Conservation (phyloP, 2,113 vertebrate genomes). For the Orcinus orca region DNA sequence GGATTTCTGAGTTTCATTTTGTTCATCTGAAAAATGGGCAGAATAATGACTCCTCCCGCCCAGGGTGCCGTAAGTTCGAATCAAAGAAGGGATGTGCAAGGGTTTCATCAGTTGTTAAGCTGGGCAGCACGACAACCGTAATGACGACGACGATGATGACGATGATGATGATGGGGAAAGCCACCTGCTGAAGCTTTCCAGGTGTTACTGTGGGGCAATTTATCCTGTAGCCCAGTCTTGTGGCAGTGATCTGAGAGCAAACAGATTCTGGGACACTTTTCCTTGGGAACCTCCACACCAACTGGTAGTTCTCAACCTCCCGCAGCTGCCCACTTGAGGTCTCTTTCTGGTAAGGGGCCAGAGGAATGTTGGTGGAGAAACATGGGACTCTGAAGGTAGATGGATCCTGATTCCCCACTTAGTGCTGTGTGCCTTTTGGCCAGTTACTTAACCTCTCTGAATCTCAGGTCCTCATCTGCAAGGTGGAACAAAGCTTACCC, state of each 20-base stretch:
- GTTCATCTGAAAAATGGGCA: background rate
- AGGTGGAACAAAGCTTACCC: background rate
- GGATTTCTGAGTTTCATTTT: background rate
- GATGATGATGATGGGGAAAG: accelerated
- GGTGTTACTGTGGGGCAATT: background rate
- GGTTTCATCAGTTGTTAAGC: background rate
- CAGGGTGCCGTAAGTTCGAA: background rate
- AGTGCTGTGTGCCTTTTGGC: background rate
- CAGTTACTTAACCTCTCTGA: background rate
- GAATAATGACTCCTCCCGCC: background rate
- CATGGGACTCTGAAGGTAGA: background rate
- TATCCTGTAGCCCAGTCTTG: background rate
- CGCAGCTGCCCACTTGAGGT: background rate
- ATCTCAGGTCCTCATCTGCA: background rate
- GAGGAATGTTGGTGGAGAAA: background rate
- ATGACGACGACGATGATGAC: accelerated
- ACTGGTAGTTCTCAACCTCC: background rate
- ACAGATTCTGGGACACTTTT: background rate
- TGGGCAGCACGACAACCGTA: accelerated
- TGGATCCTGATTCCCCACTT: background rate
- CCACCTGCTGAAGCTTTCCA: accelerated
- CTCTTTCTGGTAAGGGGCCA: background rate
- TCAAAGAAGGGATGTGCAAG: background rate
- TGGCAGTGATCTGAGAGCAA: background rate
- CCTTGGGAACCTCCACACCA: background rate